phyloP scores from a whole-genome alignment of 2,888 invertebrate genomes.

The Clitarchus hookeri region DNA sequence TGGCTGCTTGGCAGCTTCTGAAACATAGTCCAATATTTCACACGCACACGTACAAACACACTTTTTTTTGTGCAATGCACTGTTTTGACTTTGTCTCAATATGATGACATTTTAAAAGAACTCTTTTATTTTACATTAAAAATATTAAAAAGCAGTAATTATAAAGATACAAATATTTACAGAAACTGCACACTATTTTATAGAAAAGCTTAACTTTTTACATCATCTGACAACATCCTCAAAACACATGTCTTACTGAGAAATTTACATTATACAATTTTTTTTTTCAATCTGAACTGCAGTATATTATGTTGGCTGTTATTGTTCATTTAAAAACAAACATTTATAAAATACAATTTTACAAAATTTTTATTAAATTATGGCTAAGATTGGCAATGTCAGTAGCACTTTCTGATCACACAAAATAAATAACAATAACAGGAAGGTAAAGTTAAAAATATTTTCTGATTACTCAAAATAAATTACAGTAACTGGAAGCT shows the following conservation, averaged over 20 bases:
- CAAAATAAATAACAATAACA: too few relatives aligned
- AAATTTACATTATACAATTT: neutral
- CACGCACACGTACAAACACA: neutral
- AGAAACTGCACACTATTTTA: constrained; percentile 7
- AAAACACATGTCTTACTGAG: neutral
- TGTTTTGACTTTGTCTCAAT: neutral
- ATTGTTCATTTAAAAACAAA: neutral
- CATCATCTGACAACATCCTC: neutral
- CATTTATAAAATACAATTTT: neutral
- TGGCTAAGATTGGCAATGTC: constrained; percentile 1
- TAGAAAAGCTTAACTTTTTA: neutral
- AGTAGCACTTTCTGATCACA: neutral
- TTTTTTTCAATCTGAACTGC: neutral
- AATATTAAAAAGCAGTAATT: constrained; percentile 4
- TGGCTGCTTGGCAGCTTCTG: constrained; percentile 4
- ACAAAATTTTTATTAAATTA: neutral
- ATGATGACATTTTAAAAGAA: constrained; percentile 3
- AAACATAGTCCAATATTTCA: neutral
- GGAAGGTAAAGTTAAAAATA: too few relatives aligned
- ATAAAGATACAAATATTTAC: constrained; percentile 2
- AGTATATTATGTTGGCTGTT: neutral
- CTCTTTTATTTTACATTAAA: neutral
- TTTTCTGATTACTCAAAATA: too few relatives aligned
- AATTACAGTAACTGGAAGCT: too few relatives aligned
- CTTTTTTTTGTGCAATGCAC: constrained; percentile 7